These are phyloP conservation scores for Eristalis tenax DNA, from an alignment of 2,888 invertebrate genomes.

Conservation along the genomic window DNA sequence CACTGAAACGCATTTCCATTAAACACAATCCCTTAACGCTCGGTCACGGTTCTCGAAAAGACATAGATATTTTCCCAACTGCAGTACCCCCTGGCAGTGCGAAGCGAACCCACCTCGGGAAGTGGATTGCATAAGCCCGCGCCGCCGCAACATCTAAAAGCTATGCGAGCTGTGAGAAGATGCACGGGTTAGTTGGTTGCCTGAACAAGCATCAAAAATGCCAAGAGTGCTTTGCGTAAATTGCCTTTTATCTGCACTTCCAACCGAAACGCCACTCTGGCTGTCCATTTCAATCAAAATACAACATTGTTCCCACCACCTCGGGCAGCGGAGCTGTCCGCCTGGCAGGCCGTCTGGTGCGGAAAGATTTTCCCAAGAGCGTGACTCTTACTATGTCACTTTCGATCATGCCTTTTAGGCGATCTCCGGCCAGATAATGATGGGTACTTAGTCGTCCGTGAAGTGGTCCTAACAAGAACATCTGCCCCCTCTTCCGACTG, in stretches of 20 bases:
- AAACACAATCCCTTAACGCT: constrained; percentile 68
- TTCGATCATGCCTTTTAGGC: constrained; percentile 33
- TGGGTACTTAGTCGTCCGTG: constrained; percentile 10
- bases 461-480: not conserved
- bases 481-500: not conserved
- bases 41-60: constrained; percentile 66
- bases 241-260: constrained; percentile 40
- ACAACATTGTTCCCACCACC: constrained; percentile 20
- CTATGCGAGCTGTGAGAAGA: constrained; percentile 23
- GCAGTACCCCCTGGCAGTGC: constrained; percentile 24
- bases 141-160: constrained; percentile 1
- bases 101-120: not conserved
- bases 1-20: constrained; percentile 66
- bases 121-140: constrained; percentile 32
- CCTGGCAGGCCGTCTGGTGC: constrained; percentile 11
- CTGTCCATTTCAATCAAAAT: constrained; percentile 29
- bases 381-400: constrained; percentile 59
- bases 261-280: constrained; percentile 26
- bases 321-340: constrained; percentile 5
- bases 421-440: constrained; percentile 18
- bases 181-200: constrained; percentile 28
- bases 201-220: constrained; percentile 26
- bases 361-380: constrained; percentile 38
- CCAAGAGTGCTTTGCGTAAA: constrained; percentile 51
- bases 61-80: constrained; percentile 53